Evolutionary conservation across 1,140 invertebrate species (phyloP).

Genomic region (Brachionus calyciflorus): DNA sequence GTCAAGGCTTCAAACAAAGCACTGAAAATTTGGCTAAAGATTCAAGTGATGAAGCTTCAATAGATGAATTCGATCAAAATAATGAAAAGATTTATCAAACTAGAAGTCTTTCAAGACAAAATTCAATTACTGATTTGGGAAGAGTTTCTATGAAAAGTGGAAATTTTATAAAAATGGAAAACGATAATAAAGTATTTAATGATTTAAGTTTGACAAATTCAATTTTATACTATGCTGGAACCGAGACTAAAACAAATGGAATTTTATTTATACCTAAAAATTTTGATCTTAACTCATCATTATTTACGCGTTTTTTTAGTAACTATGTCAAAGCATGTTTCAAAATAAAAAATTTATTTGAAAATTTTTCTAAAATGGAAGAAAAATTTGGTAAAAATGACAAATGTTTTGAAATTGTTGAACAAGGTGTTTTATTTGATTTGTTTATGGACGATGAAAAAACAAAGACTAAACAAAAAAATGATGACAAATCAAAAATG

Average conservation of each 20-base stretch:
- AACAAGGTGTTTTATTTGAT: conserved; percentile 21
- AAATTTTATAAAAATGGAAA: not conserved
- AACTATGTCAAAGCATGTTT: not conserved
- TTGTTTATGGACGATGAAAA: not conserved
- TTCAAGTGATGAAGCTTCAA: not conserved
- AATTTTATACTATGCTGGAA: conserved; percentile 2
- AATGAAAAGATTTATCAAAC: conserved; percentile 28
- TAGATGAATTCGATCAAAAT: not conserved
- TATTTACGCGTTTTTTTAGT: conserved; percentile 12
- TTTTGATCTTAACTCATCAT: not conserved
- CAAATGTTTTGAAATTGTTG: not conserved
- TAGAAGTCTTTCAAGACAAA: not conserved
- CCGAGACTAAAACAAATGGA: conserved; percentile 4
- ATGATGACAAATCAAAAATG: not conserved
- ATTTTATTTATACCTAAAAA: not conserved
- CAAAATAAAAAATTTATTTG: conserved; percentile 18
- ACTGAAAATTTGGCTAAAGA: not conserved
- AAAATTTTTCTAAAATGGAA: not conserved
- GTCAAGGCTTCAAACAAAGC: no score
- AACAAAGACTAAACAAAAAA: not conserved
- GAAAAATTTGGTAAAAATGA: not conserved
- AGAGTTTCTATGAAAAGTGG: not conserved
- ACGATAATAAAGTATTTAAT: not conserved
- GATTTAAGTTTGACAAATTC: not conserved
- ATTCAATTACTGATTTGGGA: conserved; percentile 7